These are phyloP conservation scores for Promerops cafer DNA, from an alignment of 2,113 vertebrate genomes.

Conservation along the genomic window DNA sequence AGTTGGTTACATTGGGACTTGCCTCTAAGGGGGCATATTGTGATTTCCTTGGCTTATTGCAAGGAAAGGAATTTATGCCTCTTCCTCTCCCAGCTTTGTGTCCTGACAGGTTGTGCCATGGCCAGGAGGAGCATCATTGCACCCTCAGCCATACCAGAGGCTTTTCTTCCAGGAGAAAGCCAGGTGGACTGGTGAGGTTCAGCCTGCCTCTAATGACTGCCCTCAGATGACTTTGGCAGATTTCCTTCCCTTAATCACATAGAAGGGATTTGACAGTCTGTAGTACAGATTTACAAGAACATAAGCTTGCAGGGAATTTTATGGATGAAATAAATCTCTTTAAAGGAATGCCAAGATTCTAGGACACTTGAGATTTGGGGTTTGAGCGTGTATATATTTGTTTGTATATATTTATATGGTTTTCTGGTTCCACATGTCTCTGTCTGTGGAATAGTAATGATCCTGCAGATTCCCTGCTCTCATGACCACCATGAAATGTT, in stretches of 20 bases:
- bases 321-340: constrained; percentile 29
- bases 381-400: constrained; percentile 2
- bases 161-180: not conserved
- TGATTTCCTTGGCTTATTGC: not conserved
- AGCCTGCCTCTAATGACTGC: not conserved
- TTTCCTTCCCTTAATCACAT: not conserved
- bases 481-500: constrained; percentile 15
- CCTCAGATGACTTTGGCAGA: not conserved
- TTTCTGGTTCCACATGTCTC: not conserved
- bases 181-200: not conserved
- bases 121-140: not conserved
- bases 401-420: not conserved
- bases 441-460: constrained; percentile 2
- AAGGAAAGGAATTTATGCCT: not conserved
- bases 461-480: not conserved
- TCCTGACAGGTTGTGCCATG: not conserved
- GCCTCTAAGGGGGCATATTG: not conserved
- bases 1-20: not conserved
- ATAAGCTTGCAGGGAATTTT: constrained; percentile 6
- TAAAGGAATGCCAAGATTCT: constrained; percentile 8
- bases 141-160: not conserved
- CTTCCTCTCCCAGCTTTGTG: not conserved
- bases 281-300: constrained; percentile 12
- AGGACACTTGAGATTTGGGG: constrained; percentile 8
- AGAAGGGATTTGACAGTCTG: not conserved